A percentile compares a stretch with the other conserved stretches of the same genome.
phyloP scores from a whole-genome alignment of 2,797 vertebrate species.

The Notolepis coatsorum region DNA sequence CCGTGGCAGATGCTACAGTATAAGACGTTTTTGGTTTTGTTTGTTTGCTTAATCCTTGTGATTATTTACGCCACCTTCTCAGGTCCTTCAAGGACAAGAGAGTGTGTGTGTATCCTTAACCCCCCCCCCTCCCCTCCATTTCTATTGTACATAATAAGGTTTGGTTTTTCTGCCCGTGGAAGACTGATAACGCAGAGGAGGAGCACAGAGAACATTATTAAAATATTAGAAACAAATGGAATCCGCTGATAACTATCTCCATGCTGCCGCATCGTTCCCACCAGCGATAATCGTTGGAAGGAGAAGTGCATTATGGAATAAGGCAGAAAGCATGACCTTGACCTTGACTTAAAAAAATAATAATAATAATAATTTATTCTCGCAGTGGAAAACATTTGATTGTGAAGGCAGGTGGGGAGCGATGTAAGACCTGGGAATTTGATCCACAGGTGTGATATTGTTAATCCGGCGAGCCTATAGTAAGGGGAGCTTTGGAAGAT shows the following conservation, averaged over 20 bases:
- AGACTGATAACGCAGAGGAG: constrained; percentile 68
- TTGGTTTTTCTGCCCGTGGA: constrained; percentile 49
- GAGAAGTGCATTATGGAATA: constrained; percentile 38
- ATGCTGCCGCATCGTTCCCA: constrained; percentile 46
- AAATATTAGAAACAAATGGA: constrained; percentile 68
- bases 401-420: constrained; percentile 30
- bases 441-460: too few relatives aligned
- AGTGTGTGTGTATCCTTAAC: constrained; percentile 55
- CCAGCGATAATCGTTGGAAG: constrained; percentile 54
- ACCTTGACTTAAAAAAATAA: constrained; percentile 59
- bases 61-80: constrained; percentile 18
- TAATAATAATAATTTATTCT: too few relatives aligned
- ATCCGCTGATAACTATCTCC: constrained; percentile 55
- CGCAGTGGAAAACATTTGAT: constrained; percentile 37
- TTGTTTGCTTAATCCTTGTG: too few relatives aligned
- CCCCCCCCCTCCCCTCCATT: too few relatives aligned
- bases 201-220: constrained; percentile 52
- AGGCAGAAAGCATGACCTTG: constrained; percentile 29
- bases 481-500: too few relatives aligned
- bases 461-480: too few relatives aligned
- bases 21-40: too few relatives aligned
- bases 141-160: constrained; percentile 62
- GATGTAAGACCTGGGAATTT: constrained; percentile 29
- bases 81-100: constrained; percentile 46
- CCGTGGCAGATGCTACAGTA: too few relatives aligned